These are phyloP conservation scores for Petroica traversi DNA, from an alignment of 2,113 vertebrate genomes.

Conservation along the genomic window DNA sequence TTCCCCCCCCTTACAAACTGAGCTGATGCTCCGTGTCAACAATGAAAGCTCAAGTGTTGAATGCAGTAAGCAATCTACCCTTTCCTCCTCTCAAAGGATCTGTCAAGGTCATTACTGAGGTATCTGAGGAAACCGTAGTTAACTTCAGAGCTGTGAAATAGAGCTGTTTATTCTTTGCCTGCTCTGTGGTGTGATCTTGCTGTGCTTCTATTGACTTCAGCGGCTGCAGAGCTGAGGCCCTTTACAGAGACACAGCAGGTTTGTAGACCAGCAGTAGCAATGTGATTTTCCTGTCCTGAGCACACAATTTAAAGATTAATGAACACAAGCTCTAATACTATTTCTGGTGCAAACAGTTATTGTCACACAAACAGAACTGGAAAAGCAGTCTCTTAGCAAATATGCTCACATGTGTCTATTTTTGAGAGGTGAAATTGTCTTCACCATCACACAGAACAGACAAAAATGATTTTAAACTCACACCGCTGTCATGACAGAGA, in stretches of 20 bases:
- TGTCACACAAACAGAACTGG: background rate
- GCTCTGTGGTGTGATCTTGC: background rate
- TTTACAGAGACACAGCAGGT: background rate
- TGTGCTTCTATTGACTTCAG: background rate
- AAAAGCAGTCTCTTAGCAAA: background rate
- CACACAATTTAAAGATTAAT: background rate
- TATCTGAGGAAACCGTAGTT: background rate
- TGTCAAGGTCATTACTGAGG: background rate
- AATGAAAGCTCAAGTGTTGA: background rate
- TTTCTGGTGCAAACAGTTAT: background rate
- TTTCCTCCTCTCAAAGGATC: background rate
- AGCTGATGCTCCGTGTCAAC: background rate
- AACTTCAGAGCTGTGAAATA: background rate
- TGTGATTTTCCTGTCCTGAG: rapidly evolving
- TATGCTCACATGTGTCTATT: background rate
- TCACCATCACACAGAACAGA: background rate
- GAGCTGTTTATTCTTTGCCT: background rate
- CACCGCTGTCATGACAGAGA: rapidly evolving
- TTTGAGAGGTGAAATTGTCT: background rate
- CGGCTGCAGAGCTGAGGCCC: background rate
- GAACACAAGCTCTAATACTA: background rate
- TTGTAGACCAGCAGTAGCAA: background rate
- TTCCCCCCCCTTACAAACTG: rapidly evolving
- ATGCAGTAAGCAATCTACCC: background rate
- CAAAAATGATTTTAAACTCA: background rate